These are phyloP conservation scores for Stenichneumon culpator DNA, from an alignment of 2,888 invertebrate species.

Conservation along the genomic window DNA sequence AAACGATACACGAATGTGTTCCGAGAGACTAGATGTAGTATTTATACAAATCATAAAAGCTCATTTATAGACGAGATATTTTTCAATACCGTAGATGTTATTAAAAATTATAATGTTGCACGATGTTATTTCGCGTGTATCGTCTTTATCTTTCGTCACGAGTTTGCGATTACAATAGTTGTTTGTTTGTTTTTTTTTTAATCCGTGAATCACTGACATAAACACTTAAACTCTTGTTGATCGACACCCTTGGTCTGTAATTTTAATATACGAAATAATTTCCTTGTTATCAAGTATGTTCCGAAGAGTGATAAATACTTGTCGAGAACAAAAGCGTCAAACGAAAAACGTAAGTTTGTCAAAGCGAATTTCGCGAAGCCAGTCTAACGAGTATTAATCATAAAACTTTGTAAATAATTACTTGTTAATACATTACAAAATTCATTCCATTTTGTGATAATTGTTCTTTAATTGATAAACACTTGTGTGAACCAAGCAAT, in stretches of 20 bases:
- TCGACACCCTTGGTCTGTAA: not conserved
- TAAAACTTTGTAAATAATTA: slow-evolving; percentile 57
- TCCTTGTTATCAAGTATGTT: not conserved
- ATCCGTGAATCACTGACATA: not conserved
- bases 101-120: not conserved
- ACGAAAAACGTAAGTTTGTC: slow-evolving; percentile 8
- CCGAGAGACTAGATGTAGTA: slow-evolving; percentile 60
- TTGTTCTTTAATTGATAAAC: slow-evolving; percentile 29
- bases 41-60: slow-evolving; percentile 55
- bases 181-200: not conserved
- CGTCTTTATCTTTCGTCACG: not conserved
- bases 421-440: slow-evolving; percentile 51
- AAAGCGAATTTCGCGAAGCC: slow-evolving; percentile 20
- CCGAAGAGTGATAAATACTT: slow-evolving; percentile 2
- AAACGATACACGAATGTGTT: slow-evolving; percentile 51
- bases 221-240: not conserved
- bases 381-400: slow-evolving; percentile 62
- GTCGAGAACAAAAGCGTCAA: slow-evolving; percentile 1
- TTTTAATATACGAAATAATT: not conserved
- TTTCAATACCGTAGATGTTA: slow-evolving; percentile 56
- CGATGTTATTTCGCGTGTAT: not conserved
- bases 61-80: slow-evolving; percentile 62
- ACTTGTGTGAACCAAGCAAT: not conserved
- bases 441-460: slow-evolving; percentile 52
- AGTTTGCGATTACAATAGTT: slow-evolving; percentile 8